Evolutionary conservation across 2,888 invertebrate genomes (phyloP).

Genomic region (Scelioninae gen. 1): DNA sequence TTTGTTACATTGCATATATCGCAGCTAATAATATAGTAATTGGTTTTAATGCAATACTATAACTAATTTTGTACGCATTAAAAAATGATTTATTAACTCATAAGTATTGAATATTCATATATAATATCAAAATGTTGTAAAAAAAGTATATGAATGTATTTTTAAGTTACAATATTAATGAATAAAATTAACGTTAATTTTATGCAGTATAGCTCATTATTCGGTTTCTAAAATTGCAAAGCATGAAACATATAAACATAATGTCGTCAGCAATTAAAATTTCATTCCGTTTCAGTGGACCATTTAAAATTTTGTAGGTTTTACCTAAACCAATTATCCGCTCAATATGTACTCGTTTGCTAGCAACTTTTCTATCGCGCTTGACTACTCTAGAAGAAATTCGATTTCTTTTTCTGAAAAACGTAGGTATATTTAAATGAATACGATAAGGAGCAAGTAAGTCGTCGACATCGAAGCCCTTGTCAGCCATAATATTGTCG

Average conservation of each 20-base stretch:
- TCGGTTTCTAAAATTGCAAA: conserved; percentile 60
- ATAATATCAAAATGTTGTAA: not conserved
- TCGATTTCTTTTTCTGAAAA: conserved; percentile 41
- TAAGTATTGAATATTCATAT: too few relatives aligned
- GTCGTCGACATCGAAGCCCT: conserved; percentile 73
- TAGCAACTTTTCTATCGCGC: conserved; percentile 54
- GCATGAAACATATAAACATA: conserved; percentile 52
- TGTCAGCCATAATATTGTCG: conserved; percentile 72
- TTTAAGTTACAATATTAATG: too few relatives aligned
- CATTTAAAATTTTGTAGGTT: conserved; percentile 62
- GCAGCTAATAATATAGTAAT: too few relatives aligned
- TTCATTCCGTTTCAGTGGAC: conserved; percentile 34
- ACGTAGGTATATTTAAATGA: conserved; percentile 67
- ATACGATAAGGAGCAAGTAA: conserved; percentile 66
- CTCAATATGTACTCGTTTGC: conserved; percentile 65
- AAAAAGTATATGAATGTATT: too few relatives aligned
- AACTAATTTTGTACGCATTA: too few relatives aligned
- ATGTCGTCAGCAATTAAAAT: conserved; percentile 46
- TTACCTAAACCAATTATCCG: conserved; percentile 62
- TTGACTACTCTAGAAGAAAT: conserved; percentile 34
- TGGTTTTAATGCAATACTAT: too few relatives aligned
- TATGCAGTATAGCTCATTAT: conserved; percentile 35
- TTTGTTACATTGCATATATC: too few relatives aligned
- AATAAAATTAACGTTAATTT: too few relatives aligned
- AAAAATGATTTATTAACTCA: too few relatives aligned